Base-by-base conservation (phyloP, 2,888 invertebrate genomes). In the Oscheius sp. region DNA sequence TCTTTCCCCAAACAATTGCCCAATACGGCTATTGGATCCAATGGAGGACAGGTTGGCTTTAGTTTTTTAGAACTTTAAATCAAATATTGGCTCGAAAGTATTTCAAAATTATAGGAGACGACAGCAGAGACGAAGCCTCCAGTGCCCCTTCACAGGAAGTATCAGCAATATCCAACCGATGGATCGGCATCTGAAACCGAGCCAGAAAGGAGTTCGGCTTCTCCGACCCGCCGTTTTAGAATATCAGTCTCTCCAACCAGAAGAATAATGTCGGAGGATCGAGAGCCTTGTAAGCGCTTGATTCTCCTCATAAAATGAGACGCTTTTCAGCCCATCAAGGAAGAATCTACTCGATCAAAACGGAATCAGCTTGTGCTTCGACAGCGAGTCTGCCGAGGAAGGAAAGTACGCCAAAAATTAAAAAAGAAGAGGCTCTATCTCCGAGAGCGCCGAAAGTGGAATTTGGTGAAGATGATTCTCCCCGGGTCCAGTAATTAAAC, bases 231-330 rank as follows among this genome's bases (percentile, higher is more conserved):
- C 37, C 69, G 84, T 5, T 85, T 85, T 74, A 72, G 85, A 39
- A 85, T 85, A 39, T 82, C 84, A 1, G 82, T 85, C 5, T 84
- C 83, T 12, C 85, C 85, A 8, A 85, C 84, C 2, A 73, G 83
- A 46, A 71, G 72, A 55, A 25, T 85, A 25, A 29, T 42, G 15
- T 65, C 76, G 6, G 57, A 70, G 6, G 70, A 76, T n/a, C 61
- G 72, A 20, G 75, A 73, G 53, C n/a, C n/a, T n/a, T 69, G 69
- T 46, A 20, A 17, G 6, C 20, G 15, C 10, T 52, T n/a, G 20
- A 8, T n/a, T 10, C 23, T 10, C 6, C n/a, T 52, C n/a, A 20
- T 52, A 29, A 4, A n/a, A n/a, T n/a, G n/a, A n/a, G n/a, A n/a
- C n/a, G n/a, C n/a, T n/a, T 15, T 55, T 37, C 46, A 61, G 55